These are phyloP conservation scores for Ochropleura leucogaster DNA, from an alignment of 2,888 invertebrate species.

Conservation along the genomic window DNA sequence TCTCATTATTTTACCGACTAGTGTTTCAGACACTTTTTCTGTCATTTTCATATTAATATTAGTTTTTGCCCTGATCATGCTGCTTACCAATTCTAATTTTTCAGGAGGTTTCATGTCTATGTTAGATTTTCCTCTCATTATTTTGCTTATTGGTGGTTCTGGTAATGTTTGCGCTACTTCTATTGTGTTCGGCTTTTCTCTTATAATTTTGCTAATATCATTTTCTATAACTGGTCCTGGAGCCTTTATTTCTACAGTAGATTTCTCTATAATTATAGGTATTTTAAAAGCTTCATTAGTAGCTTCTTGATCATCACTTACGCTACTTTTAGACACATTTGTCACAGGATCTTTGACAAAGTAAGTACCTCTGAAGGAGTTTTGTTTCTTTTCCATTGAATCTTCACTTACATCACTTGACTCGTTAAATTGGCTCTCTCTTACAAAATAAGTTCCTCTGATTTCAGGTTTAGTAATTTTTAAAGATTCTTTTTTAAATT, in stretches of 20 bases:
- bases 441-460: conserved; percentile 64
- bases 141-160: conserved; percentile 17
- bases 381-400: conserved; percentile 43
- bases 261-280: conserved; percentile 28
- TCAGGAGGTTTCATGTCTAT: conserved; percentile 36
- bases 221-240: conserved; percentile 1
- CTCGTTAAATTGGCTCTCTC: conserved; percentile 44
- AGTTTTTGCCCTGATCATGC: conserved; percentile 42
- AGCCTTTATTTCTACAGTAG: conserved; percentile 15
- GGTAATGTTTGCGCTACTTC: conserved; percentile 31
- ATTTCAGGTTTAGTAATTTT: conserved; percentile 33
- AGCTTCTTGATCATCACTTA: conserved; percentile 29
- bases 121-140: conserved; percentile 50
- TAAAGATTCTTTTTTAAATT: conserved; percentile 44
- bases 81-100: conserved; percentile 32
- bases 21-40: conserved; percentile 64
- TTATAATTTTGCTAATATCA: not conserved
- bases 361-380: conserved; percentile 67
- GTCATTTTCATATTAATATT: conserved; percentile 34
- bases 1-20: conserved; percentile 74
- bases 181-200: conserved; percentile 13
- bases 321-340: conserved; percentile 36
- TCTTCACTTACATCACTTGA: conserved; percentile 23
- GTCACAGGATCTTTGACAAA: conserved; percentile 62
- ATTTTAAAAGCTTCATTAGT: conserved; percentile 43